Evolutionary conservation across 2,113 vertebrate genomes (phyloP).

Genomic region (Apteryx mantelli): DNA sequence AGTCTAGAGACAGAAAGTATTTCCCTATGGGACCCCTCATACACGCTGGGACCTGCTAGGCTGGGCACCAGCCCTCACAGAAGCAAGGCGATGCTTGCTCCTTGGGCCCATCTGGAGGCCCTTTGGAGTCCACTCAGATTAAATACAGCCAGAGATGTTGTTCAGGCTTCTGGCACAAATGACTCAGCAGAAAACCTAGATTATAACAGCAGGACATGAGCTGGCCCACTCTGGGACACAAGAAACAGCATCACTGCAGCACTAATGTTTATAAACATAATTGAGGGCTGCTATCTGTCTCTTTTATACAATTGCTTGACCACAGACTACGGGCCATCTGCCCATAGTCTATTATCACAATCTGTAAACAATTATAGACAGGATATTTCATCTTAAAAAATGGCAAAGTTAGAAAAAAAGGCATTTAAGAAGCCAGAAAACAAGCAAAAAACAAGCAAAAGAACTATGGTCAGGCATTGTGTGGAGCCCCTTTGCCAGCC

Average conservation of each 20-base stretch:
- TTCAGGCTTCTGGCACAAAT: background rate
- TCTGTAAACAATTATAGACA: slow-evolving; percentile 47
- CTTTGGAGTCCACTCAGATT: background rate
- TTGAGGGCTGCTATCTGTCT: background rate
- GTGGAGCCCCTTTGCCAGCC: background rate
- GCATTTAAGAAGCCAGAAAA: background rate
- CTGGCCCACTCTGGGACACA: background rate
- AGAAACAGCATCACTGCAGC: background rate
- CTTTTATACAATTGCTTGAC: slow-evolving; percentile 6
- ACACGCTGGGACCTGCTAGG: background rate
- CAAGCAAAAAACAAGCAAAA: background rate
- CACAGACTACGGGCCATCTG: slow-evolving; percentile 49
- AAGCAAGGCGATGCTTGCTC: background rate
- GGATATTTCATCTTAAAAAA: slow-evolving; percentile 36
- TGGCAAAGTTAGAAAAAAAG: slow-evolving; percentile 5
- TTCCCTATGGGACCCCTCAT: background rate
- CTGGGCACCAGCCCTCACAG: background rate
- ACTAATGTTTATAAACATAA: slow-evolving; percentile 13
- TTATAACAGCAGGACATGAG: slow-evolving; percentile 1
- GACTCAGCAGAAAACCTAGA: background rate
- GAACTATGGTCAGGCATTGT: background rate
- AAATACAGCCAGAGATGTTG: background rate
- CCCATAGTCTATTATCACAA: slow-evolving; percentile 13
- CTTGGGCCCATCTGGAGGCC: background rate
- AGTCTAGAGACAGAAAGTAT: too few relatives aligned